These are phyloP conservation scores for Prolemur simus DNA, from an alignment of 2,113 vertebrate species.

Conservation along the genomic window DNA sequence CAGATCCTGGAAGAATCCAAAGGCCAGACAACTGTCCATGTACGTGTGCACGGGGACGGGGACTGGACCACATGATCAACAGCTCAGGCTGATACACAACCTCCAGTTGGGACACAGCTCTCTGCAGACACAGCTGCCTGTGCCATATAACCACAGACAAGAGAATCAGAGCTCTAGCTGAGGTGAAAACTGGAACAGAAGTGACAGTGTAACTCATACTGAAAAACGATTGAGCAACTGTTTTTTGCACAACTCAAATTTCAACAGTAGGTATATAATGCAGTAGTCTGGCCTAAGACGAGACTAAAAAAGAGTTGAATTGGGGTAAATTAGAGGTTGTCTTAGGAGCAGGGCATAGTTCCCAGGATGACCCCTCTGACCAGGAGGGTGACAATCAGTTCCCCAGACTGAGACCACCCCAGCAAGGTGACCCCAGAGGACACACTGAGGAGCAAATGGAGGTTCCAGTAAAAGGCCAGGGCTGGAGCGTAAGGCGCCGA, in stretches of 20 bases:
- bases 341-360: neutral
- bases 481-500: constrained; percentile 85
- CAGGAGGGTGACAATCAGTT: neutral
- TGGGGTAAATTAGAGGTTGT: neutral
- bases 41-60: no score
- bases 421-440: neutral
- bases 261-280: constrained; percentile 21
- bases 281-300: neutral
- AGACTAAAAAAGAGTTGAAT: neutral
- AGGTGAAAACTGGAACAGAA: constrained; percentile 35
- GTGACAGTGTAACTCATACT: constrained; percentile 41
- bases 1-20: neutral
- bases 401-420: neutral
- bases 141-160: neutral
- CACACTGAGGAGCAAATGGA: constrained; percentile 16
- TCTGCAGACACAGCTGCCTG: neutral
- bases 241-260: neutral
- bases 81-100: neutral
- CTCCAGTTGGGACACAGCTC: fast-evolving
- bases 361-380: neutral
- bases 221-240: constrained; percentile 19
- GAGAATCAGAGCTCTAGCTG: fast-evolving
- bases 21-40: neutral
- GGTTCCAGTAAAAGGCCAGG: constrained; percentile 80
- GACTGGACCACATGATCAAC: fast-evolving